Conservation (phyloP, 2,113 vertebrate genomes). For the Coreoperca whiteheadi region DNA sequence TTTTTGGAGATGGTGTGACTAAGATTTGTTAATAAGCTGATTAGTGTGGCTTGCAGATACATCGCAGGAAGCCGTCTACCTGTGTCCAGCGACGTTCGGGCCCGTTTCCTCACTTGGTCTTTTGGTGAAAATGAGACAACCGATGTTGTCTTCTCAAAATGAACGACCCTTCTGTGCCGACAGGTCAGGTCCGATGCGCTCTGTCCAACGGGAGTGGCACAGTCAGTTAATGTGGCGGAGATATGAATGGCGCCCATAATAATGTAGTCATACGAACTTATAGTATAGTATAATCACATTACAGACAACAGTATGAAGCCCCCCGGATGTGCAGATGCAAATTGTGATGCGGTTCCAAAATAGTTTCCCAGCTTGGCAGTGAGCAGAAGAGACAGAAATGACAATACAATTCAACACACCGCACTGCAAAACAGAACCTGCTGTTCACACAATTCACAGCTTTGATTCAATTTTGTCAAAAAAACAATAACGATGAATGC, state of each 20-base stretch:
- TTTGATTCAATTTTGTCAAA: background rate
- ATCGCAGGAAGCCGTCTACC: too few relatives aligned
- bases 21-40: too few relatives aligned
- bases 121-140: background rate
- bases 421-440: background rate
- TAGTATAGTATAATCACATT: background rate
- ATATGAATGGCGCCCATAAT: too few relatives aligned
- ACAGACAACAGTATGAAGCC: background rate
- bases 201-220: background rate
- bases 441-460: background rate
- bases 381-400: slow-evolving; percentile 10
- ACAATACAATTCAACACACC: slow-evolving; percentile 1
- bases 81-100: too few relatives aligned
- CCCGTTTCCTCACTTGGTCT: too few relatives aligned
- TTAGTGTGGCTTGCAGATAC: too few relatives aligned
- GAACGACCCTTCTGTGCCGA: background rate
- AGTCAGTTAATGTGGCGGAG: background rate
- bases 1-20: too few relatives aligned
- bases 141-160: background rate
- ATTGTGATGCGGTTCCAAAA: background rate
- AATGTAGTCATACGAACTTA: background rate
- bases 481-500: too few relatives aligned
- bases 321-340: background rate
- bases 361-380: background rate
- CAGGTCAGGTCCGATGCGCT: background rate